A percentile compares a stretch with the other conserved stretches of the same genome.
phyloP scores from a whole-genome alignment of 1,140 invertebrate species.

The Gyrodactylus bullatarudis region DNA sequence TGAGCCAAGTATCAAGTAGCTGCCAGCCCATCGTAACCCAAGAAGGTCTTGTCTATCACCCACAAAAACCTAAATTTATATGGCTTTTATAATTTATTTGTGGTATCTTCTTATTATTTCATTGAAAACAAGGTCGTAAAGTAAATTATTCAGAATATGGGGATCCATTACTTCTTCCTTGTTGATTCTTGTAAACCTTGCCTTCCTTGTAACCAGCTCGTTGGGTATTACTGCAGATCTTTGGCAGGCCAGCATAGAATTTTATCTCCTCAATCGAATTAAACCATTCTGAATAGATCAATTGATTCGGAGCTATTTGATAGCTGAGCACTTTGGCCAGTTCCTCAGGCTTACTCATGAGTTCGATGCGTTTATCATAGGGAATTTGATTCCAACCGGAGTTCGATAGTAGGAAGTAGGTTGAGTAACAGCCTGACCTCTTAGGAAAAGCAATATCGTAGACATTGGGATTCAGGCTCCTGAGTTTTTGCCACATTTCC shows the following conservation, averaged over 20 bases:
- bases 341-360: not conserved
- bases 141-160: too few species aligned
- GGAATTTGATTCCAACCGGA: not conserved
- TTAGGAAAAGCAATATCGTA: not conserved
- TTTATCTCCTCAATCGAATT: not conserved
- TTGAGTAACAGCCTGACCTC: not conserved
- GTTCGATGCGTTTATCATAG: not conserved
- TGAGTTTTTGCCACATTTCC: not conserved
- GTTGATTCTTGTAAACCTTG: not conserved
- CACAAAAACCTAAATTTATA: not conserved
- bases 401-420: not conserved
- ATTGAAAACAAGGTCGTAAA: too few species aligned
- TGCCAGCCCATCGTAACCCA: too few species aligned
- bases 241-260: not conserved
- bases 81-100: too few species aligned
- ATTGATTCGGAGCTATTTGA: not conserved
- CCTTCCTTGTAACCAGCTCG: not conserved
- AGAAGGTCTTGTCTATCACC: too few species aligned
- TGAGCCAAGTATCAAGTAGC: too few species aligned
- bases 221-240: not conserved
- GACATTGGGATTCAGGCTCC: not conserved
- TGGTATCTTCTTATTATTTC: too few species aligned
- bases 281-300: not conserved
- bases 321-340: not conserved
- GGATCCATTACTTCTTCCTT: too few species aligned